These are phyloP conservation scores for Micropoecilia bifurca DNA, from an alignment of 2,797 vertebrate species.

Conservation along the genomic window DNA sequence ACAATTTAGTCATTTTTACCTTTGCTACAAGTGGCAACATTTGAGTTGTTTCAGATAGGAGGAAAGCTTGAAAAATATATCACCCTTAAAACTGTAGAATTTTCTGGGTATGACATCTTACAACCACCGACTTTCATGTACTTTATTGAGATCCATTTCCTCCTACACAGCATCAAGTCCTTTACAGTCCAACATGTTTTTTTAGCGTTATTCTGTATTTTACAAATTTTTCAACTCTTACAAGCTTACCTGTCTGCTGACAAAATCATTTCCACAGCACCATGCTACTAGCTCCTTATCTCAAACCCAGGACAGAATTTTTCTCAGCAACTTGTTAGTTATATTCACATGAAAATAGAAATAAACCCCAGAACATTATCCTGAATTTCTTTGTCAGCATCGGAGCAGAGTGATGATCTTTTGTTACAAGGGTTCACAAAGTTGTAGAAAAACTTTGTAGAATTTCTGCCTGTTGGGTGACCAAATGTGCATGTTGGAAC, in stretches of 20 bases:
- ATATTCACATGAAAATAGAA: too few species aligned
- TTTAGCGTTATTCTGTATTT: not conserved
- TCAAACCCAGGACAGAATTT: too few species aligned
- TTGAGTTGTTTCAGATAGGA: constrained; percentile 38
- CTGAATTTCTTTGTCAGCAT: too few species aligned
- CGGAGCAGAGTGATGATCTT: too few species aligned
- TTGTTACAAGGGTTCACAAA: too few species aligned
- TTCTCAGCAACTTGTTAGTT: too few species aligned
- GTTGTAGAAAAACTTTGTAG: too few species aligned
- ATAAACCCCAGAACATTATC: too few species aligned
- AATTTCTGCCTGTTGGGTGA: too few species aligned
- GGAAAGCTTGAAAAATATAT: constrained; percentile 16
- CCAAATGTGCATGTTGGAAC: too few species aligned
- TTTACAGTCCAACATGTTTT: not conserved
- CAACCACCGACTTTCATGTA: not conserved
- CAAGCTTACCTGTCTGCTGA: not conserved
- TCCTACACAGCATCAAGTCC: not conserved
- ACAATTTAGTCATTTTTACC: constrained; percentile 43
- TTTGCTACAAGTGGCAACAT: constrained; percentile 17
- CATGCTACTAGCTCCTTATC: too few species aligned
- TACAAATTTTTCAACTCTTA: not conserved
- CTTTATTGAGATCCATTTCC: not conserved
- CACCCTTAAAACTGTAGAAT: not conserved
- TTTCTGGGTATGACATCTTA: not conserved
- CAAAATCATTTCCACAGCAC: not conserved